Evolutionary conservation across 2,113 vertebrate species (phyloP).

Genomic region (Ranitomeya imitator): DNA sequence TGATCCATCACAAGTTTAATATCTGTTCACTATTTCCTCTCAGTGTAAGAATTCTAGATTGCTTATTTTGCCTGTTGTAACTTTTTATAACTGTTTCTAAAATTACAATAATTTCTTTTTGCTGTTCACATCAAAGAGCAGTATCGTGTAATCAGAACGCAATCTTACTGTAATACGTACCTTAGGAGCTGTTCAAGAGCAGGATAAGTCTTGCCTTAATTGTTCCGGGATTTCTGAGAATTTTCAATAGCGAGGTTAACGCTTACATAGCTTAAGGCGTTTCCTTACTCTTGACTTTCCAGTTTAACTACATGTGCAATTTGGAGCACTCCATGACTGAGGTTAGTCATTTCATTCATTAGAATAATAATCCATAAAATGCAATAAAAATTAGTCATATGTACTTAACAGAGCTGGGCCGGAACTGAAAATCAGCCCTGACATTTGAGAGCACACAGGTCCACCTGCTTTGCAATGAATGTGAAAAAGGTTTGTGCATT

Average conservation of each 20-base stretch:
- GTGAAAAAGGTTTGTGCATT: too few species aligned
- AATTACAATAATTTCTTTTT: not conserved
- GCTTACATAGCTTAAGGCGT: slow-evolving; percentile 60
- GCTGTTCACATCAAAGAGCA: not conserved
- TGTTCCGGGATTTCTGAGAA: not conserved
- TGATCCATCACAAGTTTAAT: too few species aligned
- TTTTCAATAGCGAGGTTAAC: slow-evolving; percentile 20
- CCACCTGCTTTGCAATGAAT: too few species aligned
- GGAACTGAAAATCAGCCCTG: too few species aligned
- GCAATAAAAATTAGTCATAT: not conserved
- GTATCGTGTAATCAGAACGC: not conserved
- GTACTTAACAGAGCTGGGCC: not conserved
- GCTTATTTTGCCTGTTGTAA: not conserved
- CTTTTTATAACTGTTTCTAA: not conserved
- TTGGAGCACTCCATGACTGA: slow-evolving; percentile 45
- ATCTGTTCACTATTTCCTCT: too few species aligned
- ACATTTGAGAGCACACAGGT: too few species aligned
- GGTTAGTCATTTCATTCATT: slow-evolving; percentile 60
- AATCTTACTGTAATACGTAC: slow-evolving; percentile 6
- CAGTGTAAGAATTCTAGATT: not conserved
- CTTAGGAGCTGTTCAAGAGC: not conserved
- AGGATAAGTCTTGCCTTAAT: not conserved
- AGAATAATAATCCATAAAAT: not conserved
- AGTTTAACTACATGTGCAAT: slow-evolving; percentile 55
- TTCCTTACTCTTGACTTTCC: slow-evolving; percentile 68